phyloP scores from a whole-genome alignment of 2,888 invertebrate genomes.

The Coecobrya sp. region DNA sequence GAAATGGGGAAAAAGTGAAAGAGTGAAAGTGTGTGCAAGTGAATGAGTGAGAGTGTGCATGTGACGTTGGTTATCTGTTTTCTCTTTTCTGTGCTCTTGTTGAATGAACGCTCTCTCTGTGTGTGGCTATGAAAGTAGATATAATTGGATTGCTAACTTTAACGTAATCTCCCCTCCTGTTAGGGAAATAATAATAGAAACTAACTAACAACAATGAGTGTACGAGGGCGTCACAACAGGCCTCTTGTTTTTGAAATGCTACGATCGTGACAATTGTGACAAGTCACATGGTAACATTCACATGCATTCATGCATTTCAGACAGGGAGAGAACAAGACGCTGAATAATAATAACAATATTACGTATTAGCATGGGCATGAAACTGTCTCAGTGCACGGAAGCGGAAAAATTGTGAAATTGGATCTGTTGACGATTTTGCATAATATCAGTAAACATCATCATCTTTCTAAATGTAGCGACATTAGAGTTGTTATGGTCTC shows the following conservation, averaged over 20 bases:
- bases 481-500: too few relatives aligned
- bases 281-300: not conserved
- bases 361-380: not conserved
- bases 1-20: slow-evolving; percentile 21
- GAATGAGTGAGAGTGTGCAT: not conserved
- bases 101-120: not conserved
- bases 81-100: not conserved
- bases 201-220: not conserved
- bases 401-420: slow-evolving; percentile 55
- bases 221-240: not conserved
- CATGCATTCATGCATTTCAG: not conserved
- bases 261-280: not conserved
- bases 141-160: not conserved
- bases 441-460: slow-evolving; percentile 9
- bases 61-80: not conserved
- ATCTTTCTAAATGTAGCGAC: not conserved
- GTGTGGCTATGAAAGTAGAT: not conserved
- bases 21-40: slow-evolving; percentile 21
- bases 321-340: not conserved
- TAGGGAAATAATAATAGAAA: not conserved
- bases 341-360: not conserved
- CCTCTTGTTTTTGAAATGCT: not conserved
- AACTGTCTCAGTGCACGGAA: slow-evolving; percentile 11
- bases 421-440: slow-evolving; percentile 22
- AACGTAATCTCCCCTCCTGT: not conserved